Evolutionary conservation across 2,797 vertebrate genomes (phyloP).

Genomic region (Chlorospingus flavigularis): DNA sequence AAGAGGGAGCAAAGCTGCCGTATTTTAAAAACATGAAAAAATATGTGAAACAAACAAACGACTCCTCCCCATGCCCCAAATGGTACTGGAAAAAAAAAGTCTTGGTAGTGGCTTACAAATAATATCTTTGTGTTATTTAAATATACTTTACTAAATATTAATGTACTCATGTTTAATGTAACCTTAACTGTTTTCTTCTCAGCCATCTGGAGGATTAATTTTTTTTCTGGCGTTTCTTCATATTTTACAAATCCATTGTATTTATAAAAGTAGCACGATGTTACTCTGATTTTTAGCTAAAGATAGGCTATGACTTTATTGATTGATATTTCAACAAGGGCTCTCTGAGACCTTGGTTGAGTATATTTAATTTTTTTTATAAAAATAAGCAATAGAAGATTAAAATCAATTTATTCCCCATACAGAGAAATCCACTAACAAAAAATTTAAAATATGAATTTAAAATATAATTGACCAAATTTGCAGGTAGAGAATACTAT

Average conservation of each 20-base stretch:
- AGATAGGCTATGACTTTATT: neutral
- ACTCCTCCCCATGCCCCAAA: neutral
- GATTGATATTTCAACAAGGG: neutral
- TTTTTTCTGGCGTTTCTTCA: neutral
- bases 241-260: neutral
- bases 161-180: neutral
- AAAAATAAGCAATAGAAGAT: neutral
- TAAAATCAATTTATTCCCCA: neutral
- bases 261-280: neutral
- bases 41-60: neutral
- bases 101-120: neutral
- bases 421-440: neutral
- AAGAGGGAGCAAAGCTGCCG: slow-evolving; percentile 76
- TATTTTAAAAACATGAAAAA: neutral
- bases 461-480: neutral
- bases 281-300: neutral
- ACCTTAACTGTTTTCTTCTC: neutral
- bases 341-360: neutral
- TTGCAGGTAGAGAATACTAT: neutral
- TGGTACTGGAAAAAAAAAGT: neutral
- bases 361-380: neutral
- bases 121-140: neutral
- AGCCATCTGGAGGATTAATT: neutral
- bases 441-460: neutral
- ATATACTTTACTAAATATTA: neutral